Base-by-base conservation (phyloP, 2,888 invertebrate genomes). In the Rhagonycha lutea region DNA sequence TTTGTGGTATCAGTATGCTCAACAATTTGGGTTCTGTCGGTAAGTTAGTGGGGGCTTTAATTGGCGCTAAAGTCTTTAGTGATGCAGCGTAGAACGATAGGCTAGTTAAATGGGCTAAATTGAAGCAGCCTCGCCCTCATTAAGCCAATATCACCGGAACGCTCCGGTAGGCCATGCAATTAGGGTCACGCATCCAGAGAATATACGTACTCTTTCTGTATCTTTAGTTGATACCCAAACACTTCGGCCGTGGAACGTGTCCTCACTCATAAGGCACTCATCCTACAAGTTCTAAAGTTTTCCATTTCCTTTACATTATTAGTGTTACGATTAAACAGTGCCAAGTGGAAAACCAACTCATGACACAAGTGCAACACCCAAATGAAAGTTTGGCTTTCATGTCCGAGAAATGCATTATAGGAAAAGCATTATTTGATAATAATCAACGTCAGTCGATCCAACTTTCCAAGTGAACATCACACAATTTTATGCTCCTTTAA, bases 91-190 rank as follows among this genome's bases (percentile, higher is more conserved):
- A 86, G 86, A 86, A 86, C 86, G 87, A 88, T 88, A 87, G 87
- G 87, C 87, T 87, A 87, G 86, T 87, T 87, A 87, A 87, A 87
- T 87, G 86, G 86, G 86, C 86, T 86, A 87, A 88, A 87, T 88
- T 88, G 87, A 85, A 83, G 86, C 86, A 84, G 87, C 87, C 87
- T 87, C 88, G 88, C 87, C 87, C 87, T 88, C 87, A 87, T 87
- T 87, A 87, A 85, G 86, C 86, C 86, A 86, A 87, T 87, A 85
- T 85, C 83, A 86, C 85, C 81, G 84, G 86, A 84, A 84, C 83
- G 84, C 86, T 85, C 87, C 86, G 87, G 86, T 87, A 87, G 87
- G 87, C 86, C 85, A 86, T 85, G 83, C 86, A 87, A 87, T 87
- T 87, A 87, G 85, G 86, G 84, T 82, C 84, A 84, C 83, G 81